Base-by-base conservation (phyloP, 2,888 invertebrate species). In the Augochlorella aurata region DNA sequence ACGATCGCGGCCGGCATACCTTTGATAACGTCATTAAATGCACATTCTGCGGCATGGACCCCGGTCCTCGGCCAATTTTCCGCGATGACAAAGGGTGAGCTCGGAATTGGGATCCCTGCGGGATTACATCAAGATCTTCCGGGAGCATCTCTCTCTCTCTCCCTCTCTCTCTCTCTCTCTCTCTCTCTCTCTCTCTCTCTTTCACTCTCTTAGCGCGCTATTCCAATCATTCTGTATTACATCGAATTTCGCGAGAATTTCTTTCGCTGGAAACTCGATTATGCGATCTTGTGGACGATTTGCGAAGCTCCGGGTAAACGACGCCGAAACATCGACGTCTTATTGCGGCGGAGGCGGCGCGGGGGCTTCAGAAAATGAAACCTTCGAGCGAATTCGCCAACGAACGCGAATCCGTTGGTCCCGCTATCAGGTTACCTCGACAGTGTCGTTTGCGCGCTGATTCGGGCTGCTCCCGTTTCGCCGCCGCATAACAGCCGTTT, bases 1-100 rank as follows among this genome's bases (percentile, higher is more conserved):
- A 87, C 83, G 87, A 88, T 88, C 87, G 87, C 77, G 88, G 83
- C 79, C 74, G 68, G 81, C 88, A 88, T 88, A 85, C 82, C 88
- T 87, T 83, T 84, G 88, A 88, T 87, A 87, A 88, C 83, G 82
- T 88, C 85, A 88, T 87, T 87, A 88, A 88, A 88, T 63, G 73
- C 65, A 65, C 86, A 88, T 84, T 88, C 87, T 82, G 88, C 79
- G 83, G 77, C 69, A 44, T n/a, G 44, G 74, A 58, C 52, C 61
- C 61, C 68, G 66, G 63, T 73, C 24, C 68, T 61, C 9, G 65
- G 74, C 83, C 81, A 83, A 83, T 85, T 85, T 85, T 78, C 47
- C 49, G 44, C 65, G 29, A 85, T 49, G 67, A 72, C 75, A 67
- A 74, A 83, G 68, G 67, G 49, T 21, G 21, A n/a, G 21, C 14